Conservation (phyloP, 2,113 vertebrate species). For the Oreochromis tanganicae region DNA sequence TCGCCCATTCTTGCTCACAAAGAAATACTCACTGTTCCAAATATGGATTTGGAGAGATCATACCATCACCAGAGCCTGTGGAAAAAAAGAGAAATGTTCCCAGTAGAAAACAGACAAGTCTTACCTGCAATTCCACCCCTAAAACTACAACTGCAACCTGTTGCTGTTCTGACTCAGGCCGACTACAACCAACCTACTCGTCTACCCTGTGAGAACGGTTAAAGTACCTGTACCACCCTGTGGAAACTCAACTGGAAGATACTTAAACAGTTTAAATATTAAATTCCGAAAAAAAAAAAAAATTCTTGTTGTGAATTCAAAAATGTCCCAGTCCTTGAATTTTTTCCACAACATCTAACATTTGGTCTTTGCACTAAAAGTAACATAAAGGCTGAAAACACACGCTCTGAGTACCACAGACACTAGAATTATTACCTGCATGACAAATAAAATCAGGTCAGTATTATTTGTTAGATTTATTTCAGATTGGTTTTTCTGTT, state of each 20-base stretch:
- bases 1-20: background rate
- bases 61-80: background rate
- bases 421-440: conserved; percentile 6
- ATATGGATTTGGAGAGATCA: background rate
- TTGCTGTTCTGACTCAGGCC: background rate
- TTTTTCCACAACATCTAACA: background rate
- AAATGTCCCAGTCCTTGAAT: background rate
- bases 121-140: background rate
- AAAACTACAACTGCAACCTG: background rate
- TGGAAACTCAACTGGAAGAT: background rate
- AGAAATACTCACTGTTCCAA: background rate
- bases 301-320: background rate
- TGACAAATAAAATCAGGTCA: conserved; percentile 31
- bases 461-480: conserved; percentile 1
- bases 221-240: background rate
- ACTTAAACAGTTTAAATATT: background rate
- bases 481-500: background rate
- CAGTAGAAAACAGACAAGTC: background rate
- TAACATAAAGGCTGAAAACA: background rate
- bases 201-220: background rate
- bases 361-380: background rate
- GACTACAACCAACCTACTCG: background rate
- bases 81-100: background rate
- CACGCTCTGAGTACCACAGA: background rate
- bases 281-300: background rate